Evolutionary conservation across 2,797 vertebrate species (phyloP).

Genomic region (Echiichthys vipera): DNA sequence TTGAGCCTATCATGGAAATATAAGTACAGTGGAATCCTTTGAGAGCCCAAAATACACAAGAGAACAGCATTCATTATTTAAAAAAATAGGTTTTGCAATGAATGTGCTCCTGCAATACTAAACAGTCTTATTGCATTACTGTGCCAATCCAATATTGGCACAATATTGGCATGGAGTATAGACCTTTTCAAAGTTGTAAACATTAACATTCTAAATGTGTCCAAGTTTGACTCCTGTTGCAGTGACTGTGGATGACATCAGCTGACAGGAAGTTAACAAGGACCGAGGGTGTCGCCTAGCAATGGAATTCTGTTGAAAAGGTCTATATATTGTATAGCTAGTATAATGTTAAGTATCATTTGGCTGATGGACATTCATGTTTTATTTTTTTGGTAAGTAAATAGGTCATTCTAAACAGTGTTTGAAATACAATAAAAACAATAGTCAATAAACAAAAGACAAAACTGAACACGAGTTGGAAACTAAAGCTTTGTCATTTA

Average conservation of each 20-base stretch:
- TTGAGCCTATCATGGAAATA: not conserved
- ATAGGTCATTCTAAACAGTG: not conserved
- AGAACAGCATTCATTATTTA: not conserved
- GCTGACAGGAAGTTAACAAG: no score
- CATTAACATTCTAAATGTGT: no score
- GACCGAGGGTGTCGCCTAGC: no score
- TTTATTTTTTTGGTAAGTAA: not conserved
- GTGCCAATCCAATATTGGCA: not conserved
- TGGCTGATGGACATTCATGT: not conserved
- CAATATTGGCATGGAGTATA: no score
- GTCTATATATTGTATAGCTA: no score
- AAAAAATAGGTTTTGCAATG: not conserved
- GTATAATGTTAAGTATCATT: no score
- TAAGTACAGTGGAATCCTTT: not conserved
- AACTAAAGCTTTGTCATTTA: slow-evolving; percentile 23
- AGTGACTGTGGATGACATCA: no score
- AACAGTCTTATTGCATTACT: not conserved
- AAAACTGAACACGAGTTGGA: not conserved
- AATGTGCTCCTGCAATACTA: not conserved
- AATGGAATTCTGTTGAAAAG: no score
- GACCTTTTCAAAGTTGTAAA: no score
- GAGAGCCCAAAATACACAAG: not conserved
- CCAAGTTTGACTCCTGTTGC: no score
- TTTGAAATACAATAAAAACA: not conserved
- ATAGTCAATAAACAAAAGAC: not conserved